These are phyloP conservation scores for Phallusia fumigata DNA, from an alignment of 23 tunicate genomes.

Conservation along the genomic window DNA sequence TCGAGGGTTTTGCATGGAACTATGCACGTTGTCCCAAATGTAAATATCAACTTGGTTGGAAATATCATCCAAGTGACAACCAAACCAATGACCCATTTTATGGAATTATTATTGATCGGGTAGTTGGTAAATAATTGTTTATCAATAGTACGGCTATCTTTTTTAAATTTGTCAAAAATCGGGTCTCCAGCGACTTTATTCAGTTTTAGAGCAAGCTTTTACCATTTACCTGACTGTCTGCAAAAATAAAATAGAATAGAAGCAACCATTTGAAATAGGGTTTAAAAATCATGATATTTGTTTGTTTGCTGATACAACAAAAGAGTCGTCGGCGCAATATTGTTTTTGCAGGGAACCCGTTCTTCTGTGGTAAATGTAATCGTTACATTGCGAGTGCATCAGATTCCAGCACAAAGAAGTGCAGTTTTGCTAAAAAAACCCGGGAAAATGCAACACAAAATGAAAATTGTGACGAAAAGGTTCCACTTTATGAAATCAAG, in stretches of 20 bases:
- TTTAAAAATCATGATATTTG: too few species aligned
- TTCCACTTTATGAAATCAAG: neutral
- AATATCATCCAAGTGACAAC: neutral
- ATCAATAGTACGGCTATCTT: neutral
- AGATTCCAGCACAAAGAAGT: neutral
- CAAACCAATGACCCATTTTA: neutral
- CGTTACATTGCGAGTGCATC: conserved; percentile 1
- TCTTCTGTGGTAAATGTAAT: neutral
- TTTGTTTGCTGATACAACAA: neutral
- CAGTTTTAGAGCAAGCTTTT: too few species aligned
- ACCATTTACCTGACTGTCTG: too few species aligned
- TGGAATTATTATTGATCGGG: neutral
- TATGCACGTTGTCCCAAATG: neutral
- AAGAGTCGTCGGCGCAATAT: neutral
- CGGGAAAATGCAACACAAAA: neutral
- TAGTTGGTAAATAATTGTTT: neutral
- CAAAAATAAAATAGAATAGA: too few species aligned
- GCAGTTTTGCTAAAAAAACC: neutral
- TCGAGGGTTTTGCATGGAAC: neutral
- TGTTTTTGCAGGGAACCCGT: neutral
- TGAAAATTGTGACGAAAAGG: neutral
- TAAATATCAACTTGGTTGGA: neutral
- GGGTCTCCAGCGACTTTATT: too few species aligned
- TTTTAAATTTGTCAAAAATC: too few species aligned
- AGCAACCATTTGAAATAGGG: too few species aligned